A percentile compares a stretch with the other conserved stretches of the same genome.
Conservation (phyloP, 2,797 vertebrate genomes). For the Enteromius trimaculatus region DNA sequence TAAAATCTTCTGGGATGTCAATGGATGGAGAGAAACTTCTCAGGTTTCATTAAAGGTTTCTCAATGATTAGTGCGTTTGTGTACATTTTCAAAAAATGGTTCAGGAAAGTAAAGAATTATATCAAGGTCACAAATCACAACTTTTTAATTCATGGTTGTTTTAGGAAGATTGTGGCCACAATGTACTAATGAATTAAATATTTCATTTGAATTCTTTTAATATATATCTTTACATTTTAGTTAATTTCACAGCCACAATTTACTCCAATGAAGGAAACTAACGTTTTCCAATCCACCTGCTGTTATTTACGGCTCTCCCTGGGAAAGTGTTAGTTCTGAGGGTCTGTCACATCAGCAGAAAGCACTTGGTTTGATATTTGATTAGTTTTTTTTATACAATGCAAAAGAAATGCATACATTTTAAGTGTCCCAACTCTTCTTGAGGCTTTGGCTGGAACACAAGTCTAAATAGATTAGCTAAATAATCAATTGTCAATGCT, state of each 20-base stretch:
- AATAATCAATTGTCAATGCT: not conserved
- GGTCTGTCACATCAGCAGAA: not conserved
- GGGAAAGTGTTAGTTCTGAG: not conserved
- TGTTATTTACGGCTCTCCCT: not conserved
- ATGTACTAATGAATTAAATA: not conserved
- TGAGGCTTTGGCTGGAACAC: not conserved
- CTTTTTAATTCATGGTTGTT: not conserved
- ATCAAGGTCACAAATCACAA: not conserved
- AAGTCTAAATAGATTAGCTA: not conserved
- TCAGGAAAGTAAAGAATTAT: not conserved
- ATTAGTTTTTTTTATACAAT: not conserved
- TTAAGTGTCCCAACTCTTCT: not conserved
- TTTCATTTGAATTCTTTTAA: too few species aligned
- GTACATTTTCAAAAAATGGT: not conserved
- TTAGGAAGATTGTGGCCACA: not conserved
- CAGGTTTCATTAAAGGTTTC: not conserved
- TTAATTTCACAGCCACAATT: too few species aligned
- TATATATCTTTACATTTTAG: too few species aligned
- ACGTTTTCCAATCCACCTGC: too few species aligned
- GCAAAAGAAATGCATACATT: not conserved
- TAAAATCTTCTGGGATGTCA: not conserved
- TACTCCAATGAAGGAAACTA: not conserved
- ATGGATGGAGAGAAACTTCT: not conserved
- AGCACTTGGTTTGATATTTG: not conserved
- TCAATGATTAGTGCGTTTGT: not conserved